Evolutionary conservation across 1,140 invertebrate species (phyloP), one percentile per base, ranked within the genome.

Genomic region (Diachasma alloeum): DNA sequence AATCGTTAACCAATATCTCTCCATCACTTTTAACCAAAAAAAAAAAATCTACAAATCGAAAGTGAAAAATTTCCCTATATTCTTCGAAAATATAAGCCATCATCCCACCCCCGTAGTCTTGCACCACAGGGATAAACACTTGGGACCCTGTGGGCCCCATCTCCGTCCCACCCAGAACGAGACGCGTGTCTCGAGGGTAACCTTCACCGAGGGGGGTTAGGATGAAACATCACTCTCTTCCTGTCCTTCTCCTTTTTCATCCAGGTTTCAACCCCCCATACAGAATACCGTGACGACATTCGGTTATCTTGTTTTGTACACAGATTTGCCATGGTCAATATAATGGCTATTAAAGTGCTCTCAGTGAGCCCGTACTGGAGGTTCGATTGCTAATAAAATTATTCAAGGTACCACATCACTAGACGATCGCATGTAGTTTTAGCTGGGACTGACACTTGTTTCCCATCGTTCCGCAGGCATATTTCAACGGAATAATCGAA

Each of bases 321-420:
- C 85, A 78, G 81, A 88, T 88, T 88, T 77, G 85, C 4, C 77
- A 86, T 80, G 85, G 80, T 81, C 80, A 88, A 88, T 88, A 86
- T 84, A 88, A 88, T 78, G 81, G 81, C 83, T 82, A 81, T 88
- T 84, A 82, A 31, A 77, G 24, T 56, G 48, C 74, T 69, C 22
- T 31, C 17, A 24, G 24, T 67, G 31, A 53, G 59, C 70, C 76
- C 39, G 70, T 70, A 15, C 24, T 80, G 72, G 67, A 80, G 73
- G 74, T 72, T 71, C 1, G 31, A 26, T 31, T 56, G 75, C 75
- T 81, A 84, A 86, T 87, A 84, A 86, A 86, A 88, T 88, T 88
- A 87, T 87, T 76, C 84, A 86, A 85, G 87, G 84, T 87, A 86
- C 26, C 76, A 81, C 82, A 84, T 87, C 86, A 86, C 70, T 75